Evolutionary conservation across 2,797 vertebrate species (phyloP).

Genomic region (Pipistrellus kuhlii): DNA sequence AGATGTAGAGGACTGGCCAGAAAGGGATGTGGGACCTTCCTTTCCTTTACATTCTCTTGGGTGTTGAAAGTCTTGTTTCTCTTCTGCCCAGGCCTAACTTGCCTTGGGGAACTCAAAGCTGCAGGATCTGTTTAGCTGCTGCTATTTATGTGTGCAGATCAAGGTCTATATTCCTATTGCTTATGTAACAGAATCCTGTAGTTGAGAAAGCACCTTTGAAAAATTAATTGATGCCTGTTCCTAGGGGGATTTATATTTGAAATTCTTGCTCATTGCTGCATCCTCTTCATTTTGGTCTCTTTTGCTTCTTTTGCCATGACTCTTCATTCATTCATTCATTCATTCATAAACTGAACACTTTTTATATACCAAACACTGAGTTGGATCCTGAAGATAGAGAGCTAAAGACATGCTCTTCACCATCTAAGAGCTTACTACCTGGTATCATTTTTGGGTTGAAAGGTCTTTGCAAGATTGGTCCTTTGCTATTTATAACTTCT

Average conservation of each 20-base stretch:
- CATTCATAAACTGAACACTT: background rate
- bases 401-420: background rate
- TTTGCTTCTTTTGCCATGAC: constrained; percentile 2
- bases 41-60: constrained; percentile 30
- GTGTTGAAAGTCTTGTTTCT: constrained; percentile 22
- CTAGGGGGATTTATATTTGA: background rate
- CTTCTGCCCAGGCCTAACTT: constrained; percentile 19
- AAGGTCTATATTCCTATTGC: background rate
- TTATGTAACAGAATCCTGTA: background rate
- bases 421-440: background rate
- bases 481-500: constrained; percentile 5
- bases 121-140: constrained; percentile 34
- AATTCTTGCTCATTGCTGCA: background rate
- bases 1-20: background rate
- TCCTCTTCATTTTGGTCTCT: constrained; percentile 5
- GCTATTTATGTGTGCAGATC: background rate
- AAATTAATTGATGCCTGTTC: constrained; percentile 6
- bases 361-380: background rate
- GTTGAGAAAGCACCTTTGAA: constrained; percentile 33
- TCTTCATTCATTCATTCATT: background rate
- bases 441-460: background rate
- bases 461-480: background rate
- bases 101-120: constrained; percentile 17
- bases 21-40: background rate
- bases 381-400: background rate